Evolutionary conservation across 2,113 vertebrate genomes (phyloP).

Genomic region (Candoia aspera): DNA sequence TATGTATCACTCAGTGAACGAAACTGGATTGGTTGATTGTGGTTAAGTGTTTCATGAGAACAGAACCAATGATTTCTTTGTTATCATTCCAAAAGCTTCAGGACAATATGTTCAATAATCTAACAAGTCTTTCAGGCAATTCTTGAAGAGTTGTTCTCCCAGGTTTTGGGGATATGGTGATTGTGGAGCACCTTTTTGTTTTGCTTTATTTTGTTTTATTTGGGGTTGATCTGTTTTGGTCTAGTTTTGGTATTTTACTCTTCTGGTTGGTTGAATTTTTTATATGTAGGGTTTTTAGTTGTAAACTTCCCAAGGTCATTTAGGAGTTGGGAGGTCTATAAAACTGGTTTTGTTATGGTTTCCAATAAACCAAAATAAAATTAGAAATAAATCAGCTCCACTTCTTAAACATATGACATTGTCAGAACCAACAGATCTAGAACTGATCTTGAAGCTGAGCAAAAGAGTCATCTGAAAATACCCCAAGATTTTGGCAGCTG

Average conservation of each 20-base stretch:
- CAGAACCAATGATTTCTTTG: neutral
- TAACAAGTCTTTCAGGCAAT: neutral
- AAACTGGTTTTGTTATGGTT: neutral
- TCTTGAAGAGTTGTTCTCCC: neutral
- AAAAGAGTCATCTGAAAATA: neutral
- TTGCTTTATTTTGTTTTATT: neutral
- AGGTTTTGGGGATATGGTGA: neutral
- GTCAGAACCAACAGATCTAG: neutral
- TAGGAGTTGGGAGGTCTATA: neutral
- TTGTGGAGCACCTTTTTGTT: neutral
- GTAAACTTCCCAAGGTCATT: neutral
- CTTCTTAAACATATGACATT: neutral
- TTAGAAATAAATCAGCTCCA: neutral
- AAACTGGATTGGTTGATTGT: neutral
- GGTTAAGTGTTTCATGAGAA: neutral
- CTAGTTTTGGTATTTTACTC: neutral
- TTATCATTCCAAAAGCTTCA: neutral
- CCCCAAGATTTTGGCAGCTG: neutral
- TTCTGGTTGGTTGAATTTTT: neutral
- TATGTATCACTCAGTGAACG: neutral
- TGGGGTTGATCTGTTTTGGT: neutral
- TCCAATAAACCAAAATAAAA: neutral
- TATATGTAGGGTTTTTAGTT: neutral
- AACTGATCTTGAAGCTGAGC: neutral
- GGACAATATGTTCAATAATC: neutral